These are phyloP conservation scores for Trisateles emortualis DNA, from an alignment of 2,888 invertebrate genomes.

Conservation along the genomic window DNA sequence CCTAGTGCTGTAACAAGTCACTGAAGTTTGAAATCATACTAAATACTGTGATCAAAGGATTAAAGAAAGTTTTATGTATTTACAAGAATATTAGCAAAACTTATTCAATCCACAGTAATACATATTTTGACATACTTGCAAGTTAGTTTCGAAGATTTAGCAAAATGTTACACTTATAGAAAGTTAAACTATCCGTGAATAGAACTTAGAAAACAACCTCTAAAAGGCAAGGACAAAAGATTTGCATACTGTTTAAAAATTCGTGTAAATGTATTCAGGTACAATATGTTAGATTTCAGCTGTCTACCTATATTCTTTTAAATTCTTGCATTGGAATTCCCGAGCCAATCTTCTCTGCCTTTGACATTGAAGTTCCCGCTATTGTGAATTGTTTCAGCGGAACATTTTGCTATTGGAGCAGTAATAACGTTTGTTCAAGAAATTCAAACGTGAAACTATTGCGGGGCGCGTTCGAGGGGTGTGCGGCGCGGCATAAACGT, in stretches of 20 bases:
- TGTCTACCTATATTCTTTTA: slow-evolving; percentile 48
- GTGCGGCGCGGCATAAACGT: slow-evolving; percentile 60
- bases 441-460: slow-evolving; percentile 82
- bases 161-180: no score
- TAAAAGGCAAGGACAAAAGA: neutral
- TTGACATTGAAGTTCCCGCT: slow-evolving; percentile 77
- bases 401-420: slow-evolving; percentile 76
- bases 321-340: slow-evolving; percentile 62
- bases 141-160: no score
- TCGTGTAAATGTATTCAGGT: slow-evolving; percentile 7
- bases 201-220: no score
- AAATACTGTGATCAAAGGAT: no score
- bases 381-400: slow-evolving; percentile 80
- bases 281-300: slow-evolving; percentile 28
- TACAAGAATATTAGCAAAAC: no score
- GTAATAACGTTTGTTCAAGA: slow-evolving; percentile 83
- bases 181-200: no score
- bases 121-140: no score
- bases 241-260: slow-evolving; percentile 6
- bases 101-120: no score
- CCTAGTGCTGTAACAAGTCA: no score
- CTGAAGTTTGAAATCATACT: no score
- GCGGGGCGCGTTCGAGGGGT: slow-evolving; percentile 57
- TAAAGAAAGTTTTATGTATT: no score
- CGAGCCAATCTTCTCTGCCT: slow-evolving; percentile 72